Evolutionary conservation across 2,113 vertebrate genomes (phyloP).

Genomic region (Labeo catla): DNA sequence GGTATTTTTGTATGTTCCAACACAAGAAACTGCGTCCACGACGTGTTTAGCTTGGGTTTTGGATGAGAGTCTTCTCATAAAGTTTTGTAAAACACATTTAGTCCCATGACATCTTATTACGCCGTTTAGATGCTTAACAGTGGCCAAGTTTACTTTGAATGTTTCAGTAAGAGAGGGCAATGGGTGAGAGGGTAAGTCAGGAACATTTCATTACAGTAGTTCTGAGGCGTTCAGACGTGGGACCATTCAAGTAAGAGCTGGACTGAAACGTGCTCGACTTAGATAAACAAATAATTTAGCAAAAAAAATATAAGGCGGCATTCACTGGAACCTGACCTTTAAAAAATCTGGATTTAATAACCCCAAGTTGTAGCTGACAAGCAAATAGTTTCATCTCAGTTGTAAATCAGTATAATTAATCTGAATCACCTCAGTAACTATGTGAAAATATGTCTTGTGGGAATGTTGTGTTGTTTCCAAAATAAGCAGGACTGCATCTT

Average conservation of each 20-base stretch:
- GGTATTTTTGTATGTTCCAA: not conserved
- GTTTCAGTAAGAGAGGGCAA: not conserved
- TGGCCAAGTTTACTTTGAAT: not conserved
- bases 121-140: not conserved
- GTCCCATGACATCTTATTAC: not conserved
- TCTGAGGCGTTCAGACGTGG: not conserved
- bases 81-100: not conserved
- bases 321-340: not conserved
- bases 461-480: constrained; percentile 49
- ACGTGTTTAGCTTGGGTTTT: not conserved
- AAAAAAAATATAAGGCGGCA: not conserved
- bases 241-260: not conserved
- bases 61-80: not conserved
- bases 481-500: constrained; percentile 33
- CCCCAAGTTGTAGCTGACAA: not conserved
- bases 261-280: not conserved
- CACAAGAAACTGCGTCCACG: not conserved
- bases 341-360: constrained; percentile 41
- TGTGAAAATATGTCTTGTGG: constrained; percentile 35
- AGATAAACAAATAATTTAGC: not conserved
- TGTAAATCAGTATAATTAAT: constrained; percentile 29
- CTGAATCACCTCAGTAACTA: constrained; percentile 27
- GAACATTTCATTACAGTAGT: not conserved
- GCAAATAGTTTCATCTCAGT: constrained; percentile 4
- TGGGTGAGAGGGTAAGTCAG: not conserved